Base-by-base conservation (phyloP, 2,888 invertebrate species). In the Acronicta leporina region DNA sequence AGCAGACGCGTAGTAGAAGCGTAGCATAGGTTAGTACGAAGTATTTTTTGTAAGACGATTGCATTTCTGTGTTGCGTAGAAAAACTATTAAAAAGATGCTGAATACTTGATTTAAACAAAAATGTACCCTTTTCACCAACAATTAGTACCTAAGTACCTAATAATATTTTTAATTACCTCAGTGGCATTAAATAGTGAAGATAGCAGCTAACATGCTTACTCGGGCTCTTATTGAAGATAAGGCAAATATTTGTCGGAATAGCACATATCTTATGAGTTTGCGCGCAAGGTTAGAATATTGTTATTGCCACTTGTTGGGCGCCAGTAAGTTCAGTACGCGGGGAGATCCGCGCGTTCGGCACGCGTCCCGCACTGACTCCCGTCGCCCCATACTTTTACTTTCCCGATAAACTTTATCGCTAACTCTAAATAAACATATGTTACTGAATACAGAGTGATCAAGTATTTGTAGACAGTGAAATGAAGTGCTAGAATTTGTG, bases 281-380 rank as follows among this genome's bases (percentile, higher is more conserved):
- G 94, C 93, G 94, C 94, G 89, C 79, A 78, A 88, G 84, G 89
- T 85, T 83, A 87, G 87, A 87, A 85, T 84, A 84, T 84, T 91
- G 89, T 91, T 90, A 87, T 88, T 85, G 91, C 92, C 94, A 94
- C 94, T 94, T 94, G 94, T 94, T 94, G 94, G 94, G 94, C 92
- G 93, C 92, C 92, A 92, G 82, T 81, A 79, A 85, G 88, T 86
- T 91, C 92, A 88, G 92, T 90, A 77, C 90, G 92, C 91, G 92
- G 89, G 90, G 86, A 87, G 90, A 81, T 81, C 87, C 88, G 87
- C 87, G 87, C 86, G 90, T 78, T 77, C 84, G 87, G 84, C 87
- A 85, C 82, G 85, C 81, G 79, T 77, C 74, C 65, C 77, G 68
- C 61, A 76, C 73, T 54, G 41, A 33, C 74, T 65, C 60, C 59